These are phyloP conservation scores for Elmis aenea DNA, from an alignment of 2,888 invertebrate species.

Conservation along the genomic window DNA sequence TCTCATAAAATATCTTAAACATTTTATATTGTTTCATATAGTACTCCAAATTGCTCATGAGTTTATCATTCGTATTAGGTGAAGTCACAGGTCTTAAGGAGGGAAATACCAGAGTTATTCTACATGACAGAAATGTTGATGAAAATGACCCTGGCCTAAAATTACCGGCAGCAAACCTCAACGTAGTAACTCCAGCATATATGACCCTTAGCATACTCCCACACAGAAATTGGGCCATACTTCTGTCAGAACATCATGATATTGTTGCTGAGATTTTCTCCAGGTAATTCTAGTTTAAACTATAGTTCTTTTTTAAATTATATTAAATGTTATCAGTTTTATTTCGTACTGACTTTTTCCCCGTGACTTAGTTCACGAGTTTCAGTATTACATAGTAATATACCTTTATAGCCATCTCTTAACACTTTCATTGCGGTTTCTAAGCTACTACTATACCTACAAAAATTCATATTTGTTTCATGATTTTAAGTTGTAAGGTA, in stretches of 20 bases:
- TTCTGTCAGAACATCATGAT: constrained; percentile 64
- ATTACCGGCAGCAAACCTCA: constrained; percentile 60
- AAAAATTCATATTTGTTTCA: no score
- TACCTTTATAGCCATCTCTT: no score
- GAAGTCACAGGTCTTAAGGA: constrained; percentile 49
- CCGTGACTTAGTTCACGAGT: no score
- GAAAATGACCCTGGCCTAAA: constrained; percentile 50
- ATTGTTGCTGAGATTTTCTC: constrained; percentile 64
- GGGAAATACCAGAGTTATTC: constrained; percentile 56
- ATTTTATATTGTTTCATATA: neutral
- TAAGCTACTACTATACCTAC: no score
- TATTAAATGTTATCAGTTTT: no score
- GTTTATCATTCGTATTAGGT: constrained; percentile 20
- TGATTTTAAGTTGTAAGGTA: no score
- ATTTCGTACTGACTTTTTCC: no score
- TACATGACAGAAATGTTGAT: constrained; percentile 61
- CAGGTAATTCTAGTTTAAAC: constrained; percentile 36
- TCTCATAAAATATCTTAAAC: neutral
- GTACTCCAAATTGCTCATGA: no score
- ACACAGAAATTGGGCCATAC: constrained; percentile 68
- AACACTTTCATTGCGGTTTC: no score
- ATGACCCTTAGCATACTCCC: constrained; percentile 63
- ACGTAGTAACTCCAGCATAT: constrained; percentile 66
- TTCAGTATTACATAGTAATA: no score
- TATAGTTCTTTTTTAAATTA: neutral